A percentile compares a stretch with the other conserved stretches of the same genome.
Evolutionary conservation across 2,888 invertebrate species (phyloP).

Genomic region (Synanthedon tipuliformis): DNA sequence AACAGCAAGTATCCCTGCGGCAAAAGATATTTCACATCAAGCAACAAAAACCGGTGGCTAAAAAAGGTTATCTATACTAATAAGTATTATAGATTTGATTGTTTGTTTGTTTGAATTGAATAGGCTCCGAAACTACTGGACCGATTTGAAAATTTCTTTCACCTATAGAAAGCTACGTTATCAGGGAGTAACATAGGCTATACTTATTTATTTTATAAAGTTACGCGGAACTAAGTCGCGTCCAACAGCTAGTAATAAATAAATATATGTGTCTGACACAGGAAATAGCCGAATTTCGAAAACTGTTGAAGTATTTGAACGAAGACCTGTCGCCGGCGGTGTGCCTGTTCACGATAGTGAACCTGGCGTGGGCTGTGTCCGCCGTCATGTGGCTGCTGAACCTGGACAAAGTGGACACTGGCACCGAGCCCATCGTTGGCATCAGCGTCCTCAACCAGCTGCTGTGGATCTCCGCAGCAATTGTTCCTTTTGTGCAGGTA

Average conservation of each 20-base stretch:
- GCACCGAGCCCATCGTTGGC: conserved; percentile 68
- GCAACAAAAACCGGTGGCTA: too few species aligned
- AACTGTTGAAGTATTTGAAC: conserved; percentile 81
- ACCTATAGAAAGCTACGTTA: too few species aligned
- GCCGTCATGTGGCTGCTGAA: conserved; percentile 76
- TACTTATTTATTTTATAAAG: too few species aligned
- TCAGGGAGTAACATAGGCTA: too few species aligned
- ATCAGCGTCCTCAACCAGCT: conserved; percentile 72
- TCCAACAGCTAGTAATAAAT: neutral
- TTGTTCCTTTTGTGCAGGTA: conserved; percentile 80
- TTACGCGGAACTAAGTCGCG: too few species aligned
- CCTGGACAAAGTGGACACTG: conserved; percentile 69
- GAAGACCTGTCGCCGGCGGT: conserved; percentile 81
- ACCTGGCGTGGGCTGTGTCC: conserved; percentile 78
- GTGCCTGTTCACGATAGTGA: conserved; percentile 80
- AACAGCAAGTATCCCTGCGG: too few species aligned
- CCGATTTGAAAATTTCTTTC: too few species aligned
- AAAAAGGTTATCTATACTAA: too few species aligned
- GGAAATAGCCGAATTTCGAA: conserved; percentile 85
- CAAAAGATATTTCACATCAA: too few species aligned
- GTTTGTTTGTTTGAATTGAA: too few species aligned
- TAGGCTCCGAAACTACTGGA: too few species aligned
- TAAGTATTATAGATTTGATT: too few species aligned
- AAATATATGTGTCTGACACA: conserved; percentile 28
- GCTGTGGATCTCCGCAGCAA: conserved; percentile 74